These are phyloP conservation scores for Dynastes maya DNA, from an alignment of 2,888 invertebrate species.

Conservation along the genomic window DNA sequence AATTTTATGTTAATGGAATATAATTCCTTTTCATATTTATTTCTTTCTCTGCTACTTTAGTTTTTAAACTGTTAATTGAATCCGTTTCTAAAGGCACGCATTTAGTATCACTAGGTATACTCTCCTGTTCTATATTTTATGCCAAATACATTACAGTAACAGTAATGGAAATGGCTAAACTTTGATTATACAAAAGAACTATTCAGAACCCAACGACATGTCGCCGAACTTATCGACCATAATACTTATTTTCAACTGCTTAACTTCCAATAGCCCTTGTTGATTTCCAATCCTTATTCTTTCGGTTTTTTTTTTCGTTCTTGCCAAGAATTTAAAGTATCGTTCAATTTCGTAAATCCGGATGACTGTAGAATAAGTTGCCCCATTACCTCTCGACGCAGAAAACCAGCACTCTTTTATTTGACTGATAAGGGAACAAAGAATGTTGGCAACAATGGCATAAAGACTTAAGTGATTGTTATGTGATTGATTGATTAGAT, in stretches of 20 bases:
- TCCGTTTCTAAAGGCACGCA: too few relatives aligned
- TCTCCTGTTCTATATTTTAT: not conserved
- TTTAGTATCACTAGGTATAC: not conserved
- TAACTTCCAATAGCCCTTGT: conserved; percentile 35
- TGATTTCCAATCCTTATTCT: conserved; percentile 26
- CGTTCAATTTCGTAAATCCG: conserved; percentile 48
- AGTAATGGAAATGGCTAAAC: conserved; percentile 21
- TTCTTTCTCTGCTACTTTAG: too few relatives aligned
- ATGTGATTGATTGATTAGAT: conserved; percentile 48
- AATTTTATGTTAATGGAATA: too few relatives aligned
- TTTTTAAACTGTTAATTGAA: too few relatives aligned
- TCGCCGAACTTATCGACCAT: conserved; percentile 26
- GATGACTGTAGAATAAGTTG: conserved; percentile 46
- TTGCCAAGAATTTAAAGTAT: conserved; percentile 30
- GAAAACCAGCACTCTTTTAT: conserved; percentile 47
- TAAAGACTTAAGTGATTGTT: conserved; percentile 46
- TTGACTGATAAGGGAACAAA: conserved; percentile 51
- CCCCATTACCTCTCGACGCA: conserved; percentile 37
- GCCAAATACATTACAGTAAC: not conserved
- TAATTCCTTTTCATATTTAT: too few relatives aligned
- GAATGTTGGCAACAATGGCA: conserved; percentile 48
- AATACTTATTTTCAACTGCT: conserved; percentile 37
- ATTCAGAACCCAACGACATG: conserved; percentile 27
- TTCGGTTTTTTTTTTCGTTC: conserved; percentile 1
- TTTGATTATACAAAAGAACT: conserved; percentile 25